Evolutionary conservation across 2,888 invertebrate genomes (phyloP).

Genomic region (Noctua pronuba): DNA sequence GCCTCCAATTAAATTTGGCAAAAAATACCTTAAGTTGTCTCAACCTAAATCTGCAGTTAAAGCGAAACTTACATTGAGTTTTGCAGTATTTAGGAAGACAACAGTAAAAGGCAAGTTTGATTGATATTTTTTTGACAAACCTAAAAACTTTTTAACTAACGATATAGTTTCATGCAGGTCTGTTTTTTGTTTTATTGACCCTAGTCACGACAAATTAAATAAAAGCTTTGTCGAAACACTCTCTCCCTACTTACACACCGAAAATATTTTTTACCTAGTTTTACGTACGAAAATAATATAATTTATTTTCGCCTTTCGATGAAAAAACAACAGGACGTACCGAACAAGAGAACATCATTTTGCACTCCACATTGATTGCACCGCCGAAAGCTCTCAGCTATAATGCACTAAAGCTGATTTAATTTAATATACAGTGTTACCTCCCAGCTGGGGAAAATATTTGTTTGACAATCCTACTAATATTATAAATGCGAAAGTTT

Average conservation of each 20-base stretch:
- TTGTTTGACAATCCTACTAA: not conserved
- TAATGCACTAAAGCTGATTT: slow-evolving; percentile 28
- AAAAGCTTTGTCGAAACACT: not conserved
- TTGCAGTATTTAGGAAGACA: not conserved
- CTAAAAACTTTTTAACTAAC: not conserved
- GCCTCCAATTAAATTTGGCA: not conserved
- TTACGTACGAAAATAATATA: not conserved
- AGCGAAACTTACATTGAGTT: not conserved
- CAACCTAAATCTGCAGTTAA: not conserved
- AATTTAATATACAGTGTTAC: slow-evolving; percentile 28
- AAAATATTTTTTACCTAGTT: not conserved
- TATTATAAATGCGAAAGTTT: too few relatives aligned
- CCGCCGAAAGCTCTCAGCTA: slow-evolving; percentile 37
- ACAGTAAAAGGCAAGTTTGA: too few relatives aligned
- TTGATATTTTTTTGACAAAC: not conserved
- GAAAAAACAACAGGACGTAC: slow-evolving; percentile 18
- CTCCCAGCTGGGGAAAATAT: not conserved
- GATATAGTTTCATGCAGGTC: too few relatives aligned
- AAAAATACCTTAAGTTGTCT: not conserved
- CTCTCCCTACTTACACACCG: not conserved
- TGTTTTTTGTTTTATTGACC: not conserved
- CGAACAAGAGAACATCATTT: slow-evolving; percentile 35
- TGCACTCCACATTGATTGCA: slow-evolving; percentile 49
- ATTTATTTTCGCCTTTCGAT: not conserved
- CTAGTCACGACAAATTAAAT: not conserved